Base-by-base conservation (phyloP, 2,797 vertebrate genomes). In the Galago senegalensis region DNA sequence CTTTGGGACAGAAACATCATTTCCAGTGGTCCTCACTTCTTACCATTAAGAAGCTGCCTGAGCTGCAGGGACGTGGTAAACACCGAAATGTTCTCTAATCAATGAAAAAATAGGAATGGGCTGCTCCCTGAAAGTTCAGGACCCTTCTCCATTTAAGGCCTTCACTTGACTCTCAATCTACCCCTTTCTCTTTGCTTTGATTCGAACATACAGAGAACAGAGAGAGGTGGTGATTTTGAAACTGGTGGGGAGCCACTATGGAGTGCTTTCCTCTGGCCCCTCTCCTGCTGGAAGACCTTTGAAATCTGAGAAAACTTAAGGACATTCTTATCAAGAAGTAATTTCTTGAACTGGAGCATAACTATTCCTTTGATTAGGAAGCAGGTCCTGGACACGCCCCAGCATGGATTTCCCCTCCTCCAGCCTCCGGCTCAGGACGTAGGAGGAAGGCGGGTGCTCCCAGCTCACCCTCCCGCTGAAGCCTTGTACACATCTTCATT, bases 391-490 rank as follows among this genome's bases (percentile, higher is more conserved):
- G 40, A 8, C 4, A 5, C 11, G 3, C 7, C n/a, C 23, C 12
- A n/a, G 77, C 34, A 3, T 0, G 11, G 37, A 27, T 17, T 37
- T 20, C 53, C 0, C 0, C 31, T 1, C 9, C 9, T 7, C 56
- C 83, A 53, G 29, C 10, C 1, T 3, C 18, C 16, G 27, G 21
- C 43, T 31, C n/a, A 67, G 40, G n/a, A 58, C 40, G 23, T 3
- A 7, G 1, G 18, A 16, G 6, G n/a, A 65, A 20, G 7, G 0
- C 7, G 5, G 0, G 1, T 3, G 23, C 25, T 16, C 23, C 60
- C 21, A 9, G 5, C 0, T 0, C 7, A 6, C 31, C 7, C 84
- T 16, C 31, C 37, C 61, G 18, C 13, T 21, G 4, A 2, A 17
- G 25, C 21, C 49, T 13, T 13, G 0, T 10, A 2, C 14, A 6